Base-by-base conservation (phyloP, 1,140 invertebrate genomes). In the Microplitis demolitor region DNA sequence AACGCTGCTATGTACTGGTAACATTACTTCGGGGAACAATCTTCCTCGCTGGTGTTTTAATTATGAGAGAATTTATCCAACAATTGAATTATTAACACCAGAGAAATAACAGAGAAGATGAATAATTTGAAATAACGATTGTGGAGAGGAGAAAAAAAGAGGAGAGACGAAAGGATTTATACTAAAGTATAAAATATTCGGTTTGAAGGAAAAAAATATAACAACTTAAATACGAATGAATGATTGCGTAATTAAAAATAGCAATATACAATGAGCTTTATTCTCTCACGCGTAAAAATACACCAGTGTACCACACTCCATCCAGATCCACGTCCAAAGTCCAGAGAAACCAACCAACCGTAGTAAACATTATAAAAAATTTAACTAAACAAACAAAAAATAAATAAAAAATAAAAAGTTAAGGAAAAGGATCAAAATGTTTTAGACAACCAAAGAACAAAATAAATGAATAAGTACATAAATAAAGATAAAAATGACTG, bases 281-380 rank as follows among this genome's bases (percentile, higher is more conserved):
- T 78, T 78, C 74, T 81, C 73, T 78, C 76, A 78, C 75, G 74
- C 77, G 79, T 76, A 35, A n/a, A 76, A 78, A 71, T 73, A 78
- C 75, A 78, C 76, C 75, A 78, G 77, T 80, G 80, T 76, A 85
- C 83, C 82, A 81, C 82, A 84, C 81, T 85, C 84, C 84, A 85
- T 85, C 84, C 84, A 85, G 76, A 82, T 85, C 84, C 83, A 85
- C 84, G 84, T 85, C 84, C 84, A 81, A 79, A 66, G 78, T 81
- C 78, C 78, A 83, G 66, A 53, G 4, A 76, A 53, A 67, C 74
- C 75, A 80, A 82, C 78, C 78, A 82, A 84, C 66, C 77, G 75
- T 77, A 80, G 78, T 73, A 61, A 75, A 79, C 39, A 45, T 45
- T 45, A 73, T 58, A 75, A 71, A 78, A 53, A 69, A 76, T 69